A percentile compares a stretch with the other conserved stretches of the same genome.
phyloP scores from a whole-genome alignment of 2,797 vertebrate species.

The Mycteria americana region DNA sequence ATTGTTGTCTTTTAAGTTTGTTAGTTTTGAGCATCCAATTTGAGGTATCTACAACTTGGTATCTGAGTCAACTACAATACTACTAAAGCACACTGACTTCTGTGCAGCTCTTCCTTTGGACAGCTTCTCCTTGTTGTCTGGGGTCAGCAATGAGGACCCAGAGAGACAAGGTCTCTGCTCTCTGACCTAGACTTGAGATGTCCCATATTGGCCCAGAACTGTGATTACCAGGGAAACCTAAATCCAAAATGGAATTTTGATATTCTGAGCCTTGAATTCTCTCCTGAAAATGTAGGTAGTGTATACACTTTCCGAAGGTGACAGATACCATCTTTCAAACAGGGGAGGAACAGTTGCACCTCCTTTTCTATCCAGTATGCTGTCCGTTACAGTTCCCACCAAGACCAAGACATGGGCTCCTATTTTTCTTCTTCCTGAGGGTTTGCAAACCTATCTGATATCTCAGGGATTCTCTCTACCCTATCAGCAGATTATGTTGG shows the following conservation, averaged over 20 bases:
- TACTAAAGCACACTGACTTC: background rate
- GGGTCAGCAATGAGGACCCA: background rate
- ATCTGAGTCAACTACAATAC: background rate
- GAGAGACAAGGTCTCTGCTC: background rate
- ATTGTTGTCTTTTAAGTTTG: background rate
- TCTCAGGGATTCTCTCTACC: background rate
- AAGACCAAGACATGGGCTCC: background rate
- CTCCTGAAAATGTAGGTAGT: background rate
- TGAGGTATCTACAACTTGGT: background rate
- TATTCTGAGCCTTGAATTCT: background rate
- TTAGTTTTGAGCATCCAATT: background rate
- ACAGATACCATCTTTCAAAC: background rate
- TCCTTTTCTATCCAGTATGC: background rate
- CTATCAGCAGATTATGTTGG: background rate
- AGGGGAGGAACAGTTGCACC: background rate
- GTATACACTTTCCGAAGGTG: background rate
- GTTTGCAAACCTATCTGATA: background rate
- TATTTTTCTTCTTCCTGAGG: background rate
- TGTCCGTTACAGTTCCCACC: background rate
- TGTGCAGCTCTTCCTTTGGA: background rate
- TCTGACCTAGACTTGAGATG: background rate
- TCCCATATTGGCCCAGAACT: background rate
- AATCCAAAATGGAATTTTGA: background rate
- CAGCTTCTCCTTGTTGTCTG: background rate
- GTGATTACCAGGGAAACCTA: background rate